A percentile compares a stretch with the other conserved stretches of the same genome.
Evolutionary conservation across 1,140 invertebrate genomes (phyloP).

Genomic region (Druon quercuslanigerum): DNA sequence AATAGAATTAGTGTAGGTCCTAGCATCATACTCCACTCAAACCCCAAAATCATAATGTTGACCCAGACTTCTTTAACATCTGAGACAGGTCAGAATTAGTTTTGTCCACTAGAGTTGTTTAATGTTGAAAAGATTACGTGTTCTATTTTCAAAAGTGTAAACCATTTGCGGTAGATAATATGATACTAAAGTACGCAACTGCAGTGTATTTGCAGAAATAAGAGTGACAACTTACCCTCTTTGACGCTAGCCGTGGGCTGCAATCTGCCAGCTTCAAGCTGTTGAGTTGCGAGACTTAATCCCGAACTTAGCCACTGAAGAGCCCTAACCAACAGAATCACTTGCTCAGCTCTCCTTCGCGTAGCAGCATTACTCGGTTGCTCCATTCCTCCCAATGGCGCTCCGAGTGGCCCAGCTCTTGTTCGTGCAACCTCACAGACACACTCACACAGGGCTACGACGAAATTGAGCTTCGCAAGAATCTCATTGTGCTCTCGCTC

Average conservation of each 20-base stretch:
- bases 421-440: constrained; percentile 90
- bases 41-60: no score
- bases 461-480: constrained; percentile 94
- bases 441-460: constrained; percentile 92
- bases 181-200: no score
- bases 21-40: no score
- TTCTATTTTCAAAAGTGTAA: no score
- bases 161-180: no score
- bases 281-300: constrained; percentile 91
- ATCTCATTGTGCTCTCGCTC: constrained; percentile 96
- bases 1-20: no score
- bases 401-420: constrained; percentile 83
- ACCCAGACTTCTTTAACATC: no score
- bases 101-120: no score
- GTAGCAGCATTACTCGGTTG: constrained; percentile 72
- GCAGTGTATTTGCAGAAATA: neutral
- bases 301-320: constrained; percentile 95
- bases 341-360: constrained; percentile 86
- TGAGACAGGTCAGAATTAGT: no score
- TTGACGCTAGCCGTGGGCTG: constrained; percentile 94
- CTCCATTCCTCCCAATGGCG: constrained; percentile 66
- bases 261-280: constrained; percentile 88
- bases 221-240: constrained; percentile 79
- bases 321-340: constrained; percentile 92
- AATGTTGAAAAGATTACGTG: no score